phyloP scores from a whole-genome alignment of 2,888 invertebrate genomes.

The Zygaena filipendulae region DNA sequence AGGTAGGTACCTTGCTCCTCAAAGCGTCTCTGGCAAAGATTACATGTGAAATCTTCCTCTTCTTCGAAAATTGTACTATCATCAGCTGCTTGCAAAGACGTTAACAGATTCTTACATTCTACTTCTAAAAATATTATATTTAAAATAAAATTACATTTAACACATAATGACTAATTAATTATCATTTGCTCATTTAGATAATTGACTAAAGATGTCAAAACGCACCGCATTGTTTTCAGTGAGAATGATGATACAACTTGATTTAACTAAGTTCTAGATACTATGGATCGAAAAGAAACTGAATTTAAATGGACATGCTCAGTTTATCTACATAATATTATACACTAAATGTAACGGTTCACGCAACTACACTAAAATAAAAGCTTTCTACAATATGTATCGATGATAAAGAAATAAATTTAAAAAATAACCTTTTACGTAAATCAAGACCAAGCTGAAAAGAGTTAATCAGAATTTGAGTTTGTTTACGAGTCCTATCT shows the following conservation, averaged over 20 bases:
- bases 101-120: slow-evolving; percentile 61
- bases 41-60: slow-evolving; percentile 76
- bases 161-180: too few relatives aligned
- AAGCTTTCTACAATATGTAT: slow-evolving; percentile 1
- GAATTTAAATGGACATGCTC: too few relatives aligned
- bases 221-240: too few relatives aligned
- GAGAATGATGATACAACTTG: too few relatives aligned
- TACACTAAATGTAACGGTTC: too few relatives aligned
- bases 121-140: slow-evolving; percentile 23
- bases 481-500: slow-evolving; percentile 41
- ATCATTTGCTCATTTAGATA: too few relatives aligned
- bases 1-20: slow-evolving; percentile 79
- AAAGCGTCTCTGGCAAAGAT: slow-evolving; percentile 82
- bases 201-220: too few relatives aligned
- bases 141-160: not conserved
- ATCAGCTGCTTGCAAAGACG: slow-evolving; percentile 75
- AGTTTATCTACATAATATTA: too few relatives aligned
- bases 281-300: too few relatives aligned
- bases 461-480: slow-evolving; percentile 67
- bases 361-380: too few relatives aligned
- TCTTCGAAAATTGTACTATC: slow-evolving; percentile 71
- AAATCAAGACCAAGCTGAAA: slow-evolving; percentile 71
- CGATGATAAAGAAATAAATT: slow-evolving; percentile 28
- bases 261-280: too few relatives aligned
- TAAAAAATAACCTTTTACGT: slow-evolving; percentile 43